Evolutionary conservation across 1,140 invertebrate species (phyloP).

Genomic region (Drosophila azteca): DNA sequence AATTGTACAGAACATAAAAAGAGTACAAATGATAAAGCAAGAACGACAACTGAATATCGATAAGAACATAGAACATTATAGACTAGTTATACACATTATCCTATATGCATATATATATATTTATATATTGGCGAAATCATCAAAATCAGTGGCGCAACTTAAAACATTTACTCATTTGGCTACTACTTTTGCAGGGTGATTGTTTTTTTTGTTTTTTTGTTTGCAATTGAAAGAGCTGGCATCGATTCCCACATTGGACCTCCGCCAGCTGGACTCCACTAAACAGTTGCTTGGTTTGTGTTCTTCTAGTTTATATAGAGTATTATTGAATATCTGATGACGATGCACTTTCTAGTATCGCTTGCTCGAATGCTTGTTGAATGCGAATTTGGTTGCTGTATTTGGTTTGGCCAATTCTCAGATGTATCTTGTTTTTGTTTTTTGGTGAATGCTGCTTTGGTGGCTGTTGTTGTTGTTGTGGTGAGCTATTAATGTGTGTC

Average conservation of each 20-base stretch:
- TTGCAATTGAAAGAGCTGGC: not conserved
- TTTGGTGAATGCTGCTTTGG: conserved; percentile 35
- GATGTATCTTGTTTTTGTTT: conserved; percentile 41
- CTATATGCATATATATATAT: conserved; percentile 46
- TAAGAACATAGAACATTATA: conserved; percentile 41
- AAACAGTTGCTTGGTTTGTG: conserved; percentile 3
- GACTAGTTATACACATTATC: conserved; percentile 22
- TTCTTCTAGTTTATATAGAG: conserved; percentile 17
- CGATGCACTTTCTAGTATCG: conserved; percentile 17
- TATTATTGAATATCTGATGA: conserved; percentile 32
- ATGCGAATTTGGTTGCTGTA: conserved; percentile 27
- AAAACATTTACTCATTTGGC: conserved; percentile 21
- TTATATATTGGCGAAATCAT: conserved; percentile 48
- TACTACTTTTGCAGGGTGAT: too few species aligned
- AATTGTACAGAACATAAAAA: conserved; percentile 31
- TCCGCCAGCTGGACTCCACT: too few species aligned
- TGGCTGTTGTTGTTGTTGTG: conserved; percentile 47
- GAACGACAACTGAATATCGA: conserved; percentile 33
- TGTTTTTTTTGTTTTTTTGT: not conserved
- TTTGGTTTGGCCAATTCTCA: conserved; percentile 51
- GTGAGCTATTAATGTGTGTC: conserved; percentile 33
- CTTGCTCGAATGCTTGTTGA: not conserved
- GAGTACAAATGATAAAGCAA: conserved; percentile 28
- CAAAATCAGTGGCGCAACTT: conserved; percentile 33
- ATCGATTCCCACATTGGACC: too few species aligned